phyloP scores from a whole-genome alignment of 2,113 vertebrate genomes.

The Orientallactaga bullata region DNA sequence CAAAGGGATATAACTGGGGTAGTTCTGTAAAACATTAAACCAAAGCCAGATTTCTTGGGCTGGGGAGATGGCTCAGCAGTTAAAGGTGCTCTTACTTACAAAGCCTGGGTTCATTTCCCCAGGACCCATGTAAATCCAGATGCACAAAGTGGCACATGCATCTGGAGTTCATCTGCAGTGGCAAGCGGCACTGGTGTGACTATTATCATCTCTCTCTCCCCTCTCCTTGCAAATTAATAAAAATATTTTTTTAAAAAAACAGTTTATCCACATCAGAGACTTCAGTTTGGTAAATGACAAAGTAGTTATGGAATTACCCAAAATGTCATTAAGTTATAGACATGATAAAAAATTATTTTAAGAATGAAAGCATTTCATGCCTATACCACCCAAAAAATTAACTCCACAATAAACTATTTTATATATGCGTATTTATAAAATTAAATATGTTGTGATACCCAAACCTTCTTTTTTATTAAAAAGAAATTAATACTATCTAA shows the following conservation, averaged over 20 bases:
- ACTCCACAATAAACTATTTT: slow-evolving; percentile 33
- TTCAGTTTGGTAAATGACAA: not conserved
- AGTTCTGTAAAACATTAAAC: slow-evolving; percentile 30
- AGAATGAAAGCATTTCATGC: slow-evolving; percentile 50
- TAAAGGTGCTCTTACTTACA: no score
- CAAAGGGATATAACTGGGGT: not conserved
- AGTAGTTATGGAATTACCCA: slow-evolving; percentile 30
- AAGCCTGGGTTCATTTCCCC: no score
- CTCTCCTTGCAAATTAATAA: no score
- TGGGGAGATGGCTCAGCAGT: no score
- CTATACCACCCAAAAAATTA: not conserved
- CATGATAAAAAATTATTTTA: not conserved
- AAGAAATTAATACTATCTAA: slow-evolving; percentile 15
- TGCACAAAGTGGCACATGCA: no score
- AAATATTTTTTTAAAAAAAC: no score
- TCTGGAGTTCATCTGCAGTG: no score
- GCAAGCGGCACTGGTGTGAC: no score
- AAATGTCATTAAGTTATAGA: slow-evolving; percentile 26
- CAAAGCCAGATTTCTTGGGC: slow-evolving; percentile 57
- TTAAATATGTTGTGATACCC: not conserved
- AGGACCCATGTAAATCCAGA: no score
- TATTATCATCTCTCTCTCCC: no score
- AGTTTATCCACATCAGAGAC: not conserved
- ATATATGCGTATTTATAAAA: not conserved
- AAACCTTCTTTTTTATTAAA: slow-evolving; percentile 30